These are phyloP conservation scores for Conger conger DNA, from an alignment of 2,113 vertebrate species.

Conservation along the genomic window DNA sequence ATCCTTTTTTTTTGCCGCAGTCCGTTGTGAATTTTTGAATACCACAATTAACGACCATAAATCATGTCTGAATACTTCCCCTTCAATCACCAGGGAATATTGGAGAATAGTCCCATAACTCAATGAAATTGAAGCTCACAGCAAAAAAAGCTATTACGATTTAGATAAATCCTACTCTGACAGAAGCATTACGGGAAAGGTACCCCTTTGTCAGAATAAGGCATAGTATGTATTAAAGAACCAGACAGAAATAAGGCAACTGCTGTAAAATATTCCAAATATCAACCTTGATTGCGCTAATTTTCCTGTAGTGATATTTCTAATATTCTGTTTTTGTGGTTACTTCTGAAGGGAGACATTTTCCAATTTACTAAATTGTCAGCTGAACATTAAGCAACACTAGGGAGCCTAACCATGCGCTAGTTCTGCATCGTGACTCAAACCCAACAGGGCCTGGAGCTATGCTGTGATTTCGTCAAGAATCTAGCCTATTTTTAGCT, in stretches of 20 bases:
- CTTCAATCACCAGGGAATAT: conserved; percentile 65
- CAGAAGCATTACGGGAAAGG: conserved; percentile 45
- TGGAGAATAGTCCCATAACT: conserved; percentile 64
- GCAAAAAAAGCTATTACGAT: conserved; percentile 44
- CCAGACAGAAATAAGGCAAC: neutral
- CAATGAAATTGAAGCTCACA: conserved; percentile 64
- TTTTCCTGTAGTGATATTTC: neutral
- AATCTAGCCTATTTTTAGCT: no score
- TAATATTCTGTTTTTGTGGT: neutral
- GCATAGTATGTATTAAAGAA: neutral
- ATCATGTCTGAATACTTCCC: conserved; percentile 71
- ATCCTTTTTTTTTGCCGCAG: conserved; percentile 31
- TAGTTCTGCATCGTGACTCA: no score
- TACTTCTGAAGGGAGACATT: neutral
- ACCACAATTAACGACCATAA: conserved; percentile 71
- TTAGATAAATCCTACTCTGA: conserved; percentile 55
- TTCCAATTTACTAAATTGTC: neutral
- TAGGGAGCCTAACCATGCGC: no score
- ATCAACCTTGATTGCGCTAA: neutral
- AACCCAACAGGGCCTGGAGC: no score
- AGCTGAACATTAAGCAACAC: neutral
- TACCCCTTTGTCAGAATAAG: conserved; percentile 12
- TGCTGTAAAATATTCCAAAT: neutral
- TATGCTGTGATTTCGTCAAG: no score
- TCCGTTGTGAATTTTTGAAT: conserved; percentile 66